Evolutionary conservation across 2,888 invertebrate species (phyloP).

Genomic region (Stratiomys singularior): DNA sequence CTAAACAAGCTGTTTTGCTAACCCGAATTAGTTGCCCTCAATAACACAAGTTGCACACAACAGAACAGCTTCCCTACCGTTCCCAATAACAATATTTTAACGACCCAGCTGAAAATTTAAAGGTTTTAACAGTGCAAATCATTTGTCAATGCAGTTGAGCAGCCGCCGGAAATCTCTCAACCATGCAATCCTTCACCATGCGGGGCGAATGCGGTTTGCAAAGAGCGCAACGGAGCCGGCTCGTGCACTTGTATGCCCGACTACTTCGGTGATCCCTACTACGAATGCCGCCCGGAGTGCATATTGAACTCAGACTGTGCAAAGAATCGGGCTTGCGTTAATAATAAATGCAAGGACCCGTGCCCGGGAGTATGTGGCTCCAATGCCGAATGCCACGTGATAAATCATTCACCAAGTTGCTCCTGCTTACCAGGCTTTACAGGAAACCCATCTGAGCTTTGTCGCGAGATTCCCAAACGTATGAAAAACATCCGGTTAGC

Average conservation of each 20-base stretch:
- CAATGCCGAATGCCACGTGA: constrained; percentile 81
- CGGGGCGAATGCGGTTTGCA: constrained; percentile 86
- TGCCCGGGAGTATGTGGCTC: constrained; percentile 85
- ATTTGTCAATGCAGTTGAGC: constrained; percentile 56
- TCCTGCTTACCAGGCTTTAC: constrained; percentile 80
- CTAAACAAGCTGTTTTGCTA: constrained; percentile 50
- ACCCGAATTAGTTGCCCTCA: neutral
- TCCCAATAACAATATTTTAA: neutral
- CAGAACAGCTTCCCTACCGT: neutral
- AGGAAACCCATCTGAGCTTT: constrained; percentile 77
- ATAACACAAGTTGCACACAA: neutral
- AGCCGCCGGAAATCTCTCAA: constrained; percentile 72
- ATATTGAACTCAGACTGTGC: constrained; percentile 85
- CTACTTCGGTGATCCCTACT: constrained; percentile 88
- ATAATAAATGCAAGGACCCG: constrained; percentile 86
- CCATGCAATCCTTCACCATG: constrained; percentile 90
- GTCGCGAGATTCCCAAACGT: constrained; percentile 69
- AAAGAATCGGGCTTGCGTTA: constrained; percentile 80
- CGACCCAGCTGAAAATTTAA: neutral
- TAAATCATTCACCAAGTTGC: constrained; percentile 85
- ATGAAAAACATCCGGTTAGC: constrained; percentile 54
- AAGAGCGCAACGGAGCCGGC: constrained; percentile 83
- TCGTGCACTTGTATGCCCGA: constrained; percentile 84
- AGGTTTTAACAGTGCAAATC: neutral
- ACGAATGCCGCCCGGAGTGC: constrained; percentile 87